Conservation (phyloP, 1,140 invertebrate genomes). For the Ostrea edulis region DNA sequence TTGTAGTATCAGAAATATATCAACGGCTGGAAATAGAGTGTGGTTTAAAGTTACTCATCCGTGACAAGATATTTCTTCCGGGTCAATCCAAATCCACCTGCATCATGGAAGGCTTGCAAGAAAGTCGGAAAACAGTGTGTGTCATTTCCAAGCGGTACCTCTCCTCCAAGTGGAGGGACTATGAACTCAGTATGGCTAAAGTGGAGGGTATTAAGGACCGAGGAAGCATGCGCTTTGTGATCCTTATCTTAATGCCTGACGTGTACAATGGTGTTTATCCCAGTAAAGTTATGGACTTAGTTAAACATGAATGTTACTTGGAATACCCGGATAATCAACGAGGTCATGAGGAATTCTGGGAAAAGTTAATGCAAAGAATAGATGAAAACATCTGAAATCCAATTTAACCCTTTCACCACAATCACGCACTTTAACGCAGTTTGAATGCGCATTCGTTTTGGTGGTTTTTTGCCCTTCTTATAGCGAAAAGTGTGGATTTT, state of each 20-base stretch:
- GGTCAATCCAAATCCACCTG: not conserved
- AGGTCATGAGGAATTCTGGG: not conserved
- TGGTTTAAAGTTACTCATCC: not conserved
- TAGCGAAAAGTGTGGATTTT: too few relatives aligned
- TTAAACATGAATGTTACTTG: not conserved
- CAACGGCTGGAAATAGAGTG: not conserved
- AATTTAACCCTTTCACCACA: too few relatives aligned
- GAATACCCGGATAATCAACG: not conserved
- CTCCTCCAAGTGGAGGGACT: not conserved
- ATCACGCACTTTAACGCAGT: too few relatives aligned
- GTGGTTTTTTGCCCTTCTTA: too few relatives aligned
- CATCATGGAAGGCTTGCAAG: not conserved
- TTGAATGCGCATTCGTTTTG: too few relatives aligned
- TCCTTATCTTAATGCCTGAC: not conserved
- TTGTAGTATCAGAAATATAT: not conserved
- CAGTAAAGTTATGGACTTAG: not conserved
- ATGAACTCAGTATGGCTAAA: constrained; percentile 3
- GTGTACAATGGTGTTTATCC: not conserved
- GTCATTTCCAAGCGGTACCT: not conserved
- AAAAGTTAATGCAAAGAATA: not conserved
- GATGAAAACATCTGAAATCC: not conserved
- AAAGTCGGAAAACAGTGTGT: not conserved
- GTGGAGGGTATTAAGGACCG: not conserved
- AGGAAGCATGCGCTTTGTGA: not conserved
- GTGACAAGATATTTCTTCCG: not conserved